Base-by-base conservation (phyloP, 2,797 vertebrate species). In the Malacoctenus gilli region DNA sequence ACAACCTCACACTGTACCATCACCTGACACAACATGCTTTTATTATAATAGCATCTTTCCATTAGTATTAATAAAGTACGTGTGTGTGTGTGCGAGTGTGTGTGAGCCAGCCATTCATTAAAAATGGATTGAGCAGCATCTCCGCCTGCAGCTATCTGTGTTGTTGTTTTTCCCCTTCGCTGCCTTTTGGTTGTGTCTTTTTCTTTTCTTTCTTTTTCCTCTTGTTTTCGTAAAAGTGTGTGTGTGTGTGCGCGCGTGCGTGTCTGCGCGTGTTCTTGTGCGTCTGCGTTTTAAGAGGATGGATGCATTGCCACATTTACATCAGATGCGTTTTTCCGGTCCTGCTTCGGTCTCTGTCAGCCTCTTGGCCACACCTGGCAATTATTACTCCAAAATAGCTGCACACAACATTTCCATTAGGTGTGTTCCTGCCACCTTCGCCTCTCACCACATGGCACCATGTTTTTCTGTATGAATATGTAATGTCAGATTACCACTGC, bases 111-210 rank as follows among this genome's bases (percentile, higher is more conserved):
- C 68, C 42, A 59, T 74, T 89, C 85, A 88, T 91, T 82, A 87
- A 89, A 89, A 85, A 89, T 90, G 59, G 46, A 91, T 89, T 63
- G 12, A 61, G 77, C 23, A 1, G 75, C 67, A 85, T 82, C 69
- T 78, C 60, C 48, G 72, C 77, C 78, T 59, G 49, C 74, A 84
- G 77, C 53, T 64, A 50, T 82, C 55, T 67, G 66, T 87, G 84
- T 90, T 90, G 83, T 88, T 87, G 80, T 86, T 88, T 88, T 88
- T 85, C 75, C 83, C 61, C 85, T 85, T 81, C 81, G 80, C 67
- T 83, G 76, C 52, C 43, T 79, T 79, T 75, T 52, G 61, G 44
- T 57, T 57, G 38, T 54, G 49, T 55, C 35, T 59, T 74, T 67
- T 42, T 38, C 19, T 32, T 53, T 22, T 56, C 35, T 46, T 20